Evolutionary conservation across 1,140 invertebrate genomes (phyloP).

Genomic region (Neotoxoptera formosana): DNA sequence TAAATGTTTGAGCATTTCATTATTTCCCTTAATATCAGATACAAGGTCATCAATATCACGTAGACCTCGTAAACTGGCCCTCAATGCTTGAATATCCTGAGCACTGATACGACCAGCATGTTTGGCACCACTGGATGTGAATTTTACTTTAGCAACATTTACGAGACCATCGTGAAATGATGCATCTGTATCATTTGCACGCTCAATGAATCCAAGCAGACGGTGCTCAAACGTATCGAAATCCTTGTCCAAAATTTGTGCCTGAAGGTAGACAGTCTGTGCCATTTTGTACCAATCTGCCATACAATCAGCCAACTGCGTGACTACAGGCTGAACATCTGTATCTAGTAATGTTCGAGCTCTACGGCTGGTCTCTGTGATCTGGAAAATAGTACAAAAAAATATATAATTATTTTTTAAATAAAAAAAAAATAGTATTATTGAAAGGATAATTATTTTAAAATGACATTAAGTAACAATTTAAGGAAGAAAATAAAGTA

Average conservation of each 20-base stretch:
- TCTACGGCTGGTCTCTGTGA: slow-evolving; percentile 75
- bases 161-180: slow-evolving; percentile 61
- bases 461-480: background rate
- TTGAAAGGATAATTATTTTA: background rate
- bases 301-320: slow-evolving; percentile 74
- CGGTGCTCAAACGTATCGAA: slow-evolving; percentile 68
- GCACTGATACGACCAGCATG: slow-evolving; percentile 58
- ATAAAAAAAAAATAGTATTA: too few relatives aligned
- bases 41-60: slow-evolving; percentile 50
- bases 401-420: slow-evolving; percentile 16
- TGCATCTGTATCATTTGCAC: slow-evolving; percentile 60
- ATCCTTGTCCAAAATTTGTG: slow-evolving; percentile 79
- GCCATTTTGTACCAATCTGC: slow-evolving; percentile 88
- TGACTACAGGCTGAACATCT: slow-evolving; percentile 73
- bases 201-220: slow-evolving; percentile 62
- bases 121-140: slow-evolving; percentile 57
- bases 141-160: slow-evolving; percentile 59
- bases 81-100: slow-evolving; percentile 57
- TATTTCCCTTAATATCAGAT: slow-evolving; percentile 45
- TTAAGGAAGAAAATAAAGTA: background rate
- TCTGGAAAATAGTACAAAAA: slow-evolving; percentile 64
- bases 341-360: slow-evolving; percentile 72
- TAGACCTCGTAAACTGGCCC: slow-evolving; percentile 56
- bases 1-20: slow-evolving; percentile 56
- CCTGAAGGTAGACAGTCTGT: slow-evolving; percentile 77